These are phyloP conservation scores for Macrotus californicus DNA, from an alignment of 2,113 vertebrate genomes.

Conservation along the genomic window DNA sequence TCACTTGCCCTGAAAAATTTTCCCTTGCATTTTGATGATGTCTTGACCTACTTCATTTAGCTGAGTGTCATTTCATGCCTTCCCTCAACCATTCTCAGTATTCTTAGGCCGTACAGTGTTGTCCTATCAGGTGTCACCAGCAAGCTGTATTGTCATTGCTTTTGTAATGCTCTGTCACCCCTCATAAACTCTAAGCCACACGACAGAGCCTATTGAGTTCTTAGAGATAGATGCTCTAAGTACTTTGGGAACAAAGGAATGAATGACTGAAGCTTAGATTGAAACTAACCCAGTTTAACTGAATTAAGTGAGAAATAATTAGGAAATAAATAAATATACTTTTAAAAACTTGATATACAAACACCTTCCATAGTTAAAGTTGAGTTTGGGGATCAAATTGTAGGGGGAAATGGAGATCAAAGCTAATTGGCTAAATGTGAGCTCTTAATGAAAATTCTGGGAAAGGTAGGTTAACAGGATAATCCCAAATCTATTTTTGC, in stretches of 20 bases:
- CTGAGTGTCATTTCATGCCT: neutral
- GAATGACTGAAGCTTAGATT: neutral
- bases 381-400: conserved; percentile 6
- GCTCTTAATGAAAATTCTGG: neutral
- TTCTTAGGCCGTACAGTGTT: neutral
- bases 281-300: neutral
- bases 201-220: neutral
- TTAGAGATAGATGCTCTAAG: neutral
- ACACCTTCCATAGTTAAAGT: neutral
- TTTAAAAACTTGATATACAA: neutral
- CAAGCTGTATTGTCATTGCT: neutral
- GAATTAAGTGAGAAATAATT: conserved; percentile 24
- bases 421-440: conserved; percentile 8
- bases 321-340: neutral
- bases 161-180: neutral
- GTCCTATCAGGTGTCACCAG: neutral
- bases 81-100: neutral
- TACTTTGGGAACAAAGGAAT: neutral
- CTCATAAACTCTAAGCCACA: neutral
- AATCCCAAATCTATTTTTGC: neutral
- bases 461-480: neutral
- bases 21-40: neutral
- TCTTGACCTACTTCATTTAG: neutral
- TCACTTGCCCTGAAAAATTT: neutral
- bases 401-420: neutral